Conservation (phyloP, 2,888 invertebrate genomes). For the Melanostoma mellinum region DNA sequence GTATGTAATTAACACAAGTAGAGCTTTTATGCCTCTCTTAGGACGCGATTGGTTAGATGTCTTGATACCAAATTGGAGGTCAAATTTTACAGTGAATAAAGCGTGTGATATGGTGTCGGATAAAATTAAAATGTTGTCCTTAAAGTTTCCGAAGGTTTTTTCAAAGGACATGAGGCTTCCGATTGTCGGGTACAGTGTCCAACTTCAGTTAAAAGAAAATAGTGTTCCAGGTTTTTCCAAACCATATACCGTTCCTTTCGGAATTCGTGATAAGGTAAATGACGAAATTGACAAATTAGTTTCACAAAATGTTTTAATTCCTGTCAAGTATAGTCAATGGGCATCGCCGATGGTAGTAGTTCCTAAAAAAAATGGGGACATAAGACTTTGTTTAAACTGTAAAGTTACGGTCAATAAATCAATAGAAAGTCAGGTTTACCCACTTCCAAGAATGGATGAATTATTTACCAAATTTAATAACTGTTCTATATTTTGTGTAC, state of each 20-base stretch:
- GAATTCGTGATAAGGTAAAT: neutral
- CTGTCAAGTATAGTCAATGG: neutral
- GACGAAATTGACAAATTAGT: neutral
- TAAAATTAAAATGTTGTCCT: neutral
- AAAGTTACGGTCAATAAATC: neutral
- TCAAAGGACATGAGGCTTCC: neutral
- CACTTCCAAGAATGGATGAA: constrained; percentile 35
- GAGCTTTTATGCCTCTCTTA: too few species aligned
- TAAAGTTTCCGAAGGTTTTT: neutral
- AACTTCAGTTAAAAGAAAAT: neutral
- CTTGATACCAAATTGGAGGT: too few species aligned
- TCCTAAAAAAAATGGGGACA: neutral
- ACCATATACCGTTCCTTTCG: neutral
- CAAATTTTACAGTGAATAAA: constrained; percentile 12
- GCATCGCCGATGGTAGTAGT: neutral
- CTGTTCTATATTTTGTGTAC: neutral
- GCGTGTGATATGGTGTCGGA: neutral
- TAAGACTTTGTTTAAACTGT: neutral
- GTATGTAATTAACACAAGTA: too few species aligned
- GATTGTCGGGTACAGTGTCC: neutral
- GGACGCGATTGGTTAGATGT: too few species aligned
- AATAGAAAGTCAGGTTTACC: constrained; percentile 34
- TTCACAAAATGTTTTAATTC: neutral
- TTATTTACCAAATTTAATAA: constrained; percentile 11
- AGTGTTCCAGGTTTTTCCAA: neutral